phyloP scores from a whole-genome alignment of 2,113 vertebrate species.

The Stegastes partitus region DNA sequence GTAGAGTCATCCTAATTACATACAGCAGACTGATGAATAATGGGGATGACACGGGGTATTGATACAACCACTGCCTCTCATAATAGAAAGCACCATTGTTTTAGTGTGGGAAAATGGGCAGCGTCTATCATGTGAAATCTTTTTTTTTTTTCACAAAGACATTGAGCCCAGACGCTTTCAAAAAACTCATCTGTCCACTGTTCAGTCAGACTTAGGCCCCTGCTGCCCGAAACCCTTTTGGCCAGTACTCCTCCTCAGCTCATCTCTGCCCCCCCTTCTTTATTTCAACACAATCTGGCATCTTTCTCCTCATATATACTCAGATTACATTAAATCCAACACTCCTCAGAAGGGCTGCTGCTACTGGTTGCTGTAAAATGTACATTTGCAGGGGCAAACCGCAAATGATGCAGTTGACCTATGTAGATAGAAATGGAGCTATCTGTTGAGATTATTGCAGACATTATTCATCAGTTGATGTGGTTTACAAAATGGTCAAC shows the following conservation, averaged over 20 bases:
- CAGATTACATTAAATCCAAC: background rate
- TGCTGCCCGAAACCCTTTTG: constrained; percentile 9
- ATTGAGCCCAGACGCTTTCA: constrained; percentile 26
- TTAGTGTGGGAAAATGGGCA: constrained; percentile 71
- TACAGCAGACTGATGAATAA: constrained; percentile 64
- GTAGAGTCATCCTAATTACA: constrained; percentile 69
- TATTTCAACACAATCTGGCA: constrained; percentile 35
- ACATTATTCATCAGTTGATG: constrained; percentile 1
- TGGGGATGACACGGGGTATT: constrained; percentile 65
- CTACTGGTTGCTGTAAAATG: background rate
- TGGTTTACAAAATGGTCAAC: background rate
- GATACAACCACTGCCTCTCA: constrained; percentile 67
- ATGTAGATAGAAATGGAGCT: background rate
- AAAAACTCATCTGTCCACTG: constrained; percentile 26
- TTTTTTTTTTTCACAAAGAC: constrained; percentile 29
- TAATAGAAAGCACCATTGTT: constrained; percentile 77
- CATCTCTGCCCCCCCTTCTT: constrained; percentile 7
- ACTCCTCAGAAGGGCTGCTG: background rate
- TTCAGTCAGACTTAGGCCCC: constrained; percentile 31
- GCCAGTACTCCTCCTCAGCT: constrained; percentile 12
- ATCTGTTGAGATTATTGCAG: background rate
- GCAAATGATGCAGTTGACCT: background rate
- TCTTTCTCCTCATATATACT: background rate
- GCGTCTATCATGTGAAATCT: constrained; percentile 59
- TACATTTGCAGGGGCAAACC: background rate